phyloP scores from a whole-genome alignment of 1,140 invertebrate genomes.

The Heliothis subflexa region DNA sequence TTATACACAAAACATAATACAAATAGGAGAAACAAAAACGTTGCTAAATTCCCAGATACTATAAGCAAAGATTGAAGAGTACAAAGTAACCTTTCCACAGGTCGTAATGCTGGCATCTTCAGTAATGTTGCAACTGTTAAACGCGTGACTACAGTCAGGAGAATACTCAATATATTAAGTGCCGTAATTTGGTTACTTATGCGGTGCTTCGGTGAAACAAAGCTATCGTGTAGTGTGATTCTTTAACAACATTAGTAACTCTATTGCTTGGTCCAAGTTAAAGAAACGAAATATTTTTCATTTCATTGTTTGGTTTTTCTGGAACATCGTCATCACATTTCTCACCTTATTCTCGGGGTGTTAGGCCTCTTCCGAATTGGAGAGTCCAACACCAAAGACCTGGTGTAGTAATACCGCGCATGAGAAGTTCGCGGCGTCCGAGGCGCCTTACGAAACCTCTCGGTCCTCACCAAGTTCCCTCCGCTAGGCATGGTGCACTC shows the following conservation, averaged over 20 bases:
- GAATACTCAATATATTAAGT: constrained; percentile 49
- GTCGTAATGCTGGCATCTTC: constrained; percentile 30
- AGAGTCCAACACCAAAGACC: constrained; percentile 65
- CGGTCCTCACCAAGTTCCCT: constrained; percentile 66
- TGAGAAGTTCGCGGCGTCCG: constrained; percentile 67
- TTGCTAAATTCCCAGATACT: neutral
- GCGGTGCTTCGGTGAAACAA: constrained; percentile 11
- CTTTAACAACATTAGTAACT: neutral
- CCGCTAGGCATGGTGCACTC: constrained; percentile 71
- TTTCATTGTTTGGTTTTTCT: neutral
- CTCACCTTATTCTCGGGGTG: constrained; percentile 64
- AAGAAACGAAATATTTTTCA: too few relatives aligned
- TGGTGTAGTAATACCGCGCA: constrained; percentile 74
- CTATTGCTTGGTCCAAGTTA: too few relatives aligned
- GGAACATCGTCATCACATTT: neutral
- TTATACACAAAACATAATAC: too few relatives aligned
- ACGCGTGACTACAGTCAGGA: constrained; percentile 48
- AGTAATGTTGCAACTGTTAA: constrained; percentile 48
- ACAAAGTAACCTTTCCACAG: constrained; percentile 42
- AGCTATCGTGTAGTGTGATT: neutral
- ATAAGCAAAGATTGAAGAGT: constrained; percentile 1
- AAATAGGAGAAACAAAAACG: too few relatives aligned
- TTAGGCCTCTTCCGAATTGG: constrained; percentile 54
- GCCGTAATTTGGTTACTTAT: constrained; percentile 29
- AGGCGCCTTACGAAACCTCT: constrained; percentile 69